Evolutionary conservation across 2,888 invertebrate genomes (phyloP).

Genomic region (Apamea anceps): DNA sequence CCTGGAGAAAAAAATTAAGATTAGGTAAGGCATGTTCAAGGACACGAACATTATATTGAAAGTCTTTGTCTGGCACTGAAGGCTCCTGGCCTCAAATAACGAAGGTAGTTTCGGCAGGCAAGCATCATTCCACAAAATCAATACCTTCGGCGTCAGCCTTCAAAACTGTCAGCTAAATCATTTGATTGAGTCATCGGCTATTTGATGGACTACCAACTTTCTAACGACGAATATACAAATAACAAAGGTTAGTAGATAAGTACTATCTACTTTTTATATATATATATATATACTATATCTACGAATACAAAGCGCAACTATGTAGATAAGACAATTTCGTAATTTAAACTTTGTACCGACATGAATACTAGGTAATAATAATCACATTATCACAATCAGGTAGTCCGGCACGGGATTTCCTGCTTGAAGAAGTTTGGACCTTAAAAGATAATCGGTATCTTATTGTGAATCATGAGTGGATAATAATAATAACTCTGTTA

Average conservation of each 20-base stretch:
- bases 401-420: constrained; percentile 13
- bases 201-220: background rate
- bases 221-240: background rate
- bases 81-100: background rate
- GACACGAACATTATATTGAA: background rate
- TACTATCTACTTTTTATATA: background rate
- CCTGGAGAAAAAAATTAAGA: constrained; percentile 65
- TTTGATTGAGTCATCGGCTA: background rate
- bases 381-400: background rate
- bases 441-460: background rate
- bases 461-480: background rate
- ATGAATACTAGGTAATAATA: background rate
- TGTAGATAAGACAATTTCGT: constrained; percentile 15
- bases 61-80: background rate
- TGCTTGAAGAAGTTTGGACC: background rate
- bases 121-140: background rate
- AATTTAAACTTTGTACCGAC: constrained; percentile 10
- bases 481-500: background rate
- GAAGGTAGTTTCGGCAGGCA: background rate
- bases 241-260: background rate
- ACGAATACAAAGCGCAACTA: background rate
- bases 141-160: background rate
- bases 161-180: background rate
- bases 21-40: background rate
- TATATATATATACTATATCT: background rate